These are phyloP conservation scores for Eremophila alpestris DNA, from an alignment of 2,797 vertebrate genomes.

Conservation along the genomic window DNA sequence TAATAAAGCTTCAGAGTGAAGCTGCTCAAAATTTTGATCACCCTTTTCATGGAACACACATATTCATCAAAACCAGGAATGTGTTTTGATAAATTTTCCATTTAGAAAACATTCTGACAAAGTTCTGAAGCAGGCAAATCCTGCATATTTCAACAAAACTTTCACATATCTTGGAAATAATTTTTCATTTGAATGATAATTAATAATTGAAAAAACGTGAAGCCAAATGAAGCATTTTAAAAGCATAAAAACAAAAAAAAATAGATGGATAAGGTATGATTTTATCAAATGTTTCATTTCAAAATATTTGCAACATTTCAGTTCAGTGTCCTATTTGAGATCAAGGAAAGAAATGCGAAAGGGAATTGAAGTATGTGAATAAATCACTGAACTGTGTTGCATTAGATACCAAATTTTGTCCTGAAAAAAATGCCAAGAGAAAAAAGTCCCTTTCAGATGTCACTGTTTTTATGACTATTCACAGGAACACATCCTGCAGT, in stretches of 20 bases:
- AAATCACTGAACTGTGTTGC: background rate
- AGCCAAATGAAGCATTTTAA: background rate
- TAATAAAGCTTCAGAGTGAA: slow-evolving; percentile 18
- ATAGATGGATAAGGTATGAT: background rate
- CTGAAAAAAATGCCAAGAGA: background rate
- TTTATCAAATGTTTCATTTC: background rate
- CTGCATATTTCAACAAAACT: background rate
- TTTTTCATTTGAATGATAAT: background rate
- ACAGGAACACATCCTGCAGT: background rate
- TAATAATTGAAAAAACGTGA: background rate
- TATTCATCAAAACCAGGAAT: background rate
- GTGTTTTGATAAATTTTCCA: slow-evolving; percentile 24
- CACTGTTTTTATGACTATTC: background rate
- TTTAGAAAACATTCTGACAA: background rate
- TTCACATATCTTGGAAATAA: background rate
- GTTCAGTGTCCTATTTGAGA: background rate
- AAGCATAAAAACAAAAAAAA: background rate
- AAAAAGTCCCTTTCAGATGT: background rate
- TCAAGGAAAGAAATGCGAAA: background rate
- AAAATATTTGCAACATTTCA: background rate
- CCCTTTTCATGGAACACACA: background rate
- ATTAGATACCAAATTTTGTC: background rate
- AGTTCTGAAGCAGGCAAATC: background rate
- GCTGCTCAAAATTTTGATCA: background rate
- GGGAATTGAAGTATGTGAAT: background rate